Conservation (phyloP, 2,797 vertebrate species). For the Alectoris magna region DNA sequence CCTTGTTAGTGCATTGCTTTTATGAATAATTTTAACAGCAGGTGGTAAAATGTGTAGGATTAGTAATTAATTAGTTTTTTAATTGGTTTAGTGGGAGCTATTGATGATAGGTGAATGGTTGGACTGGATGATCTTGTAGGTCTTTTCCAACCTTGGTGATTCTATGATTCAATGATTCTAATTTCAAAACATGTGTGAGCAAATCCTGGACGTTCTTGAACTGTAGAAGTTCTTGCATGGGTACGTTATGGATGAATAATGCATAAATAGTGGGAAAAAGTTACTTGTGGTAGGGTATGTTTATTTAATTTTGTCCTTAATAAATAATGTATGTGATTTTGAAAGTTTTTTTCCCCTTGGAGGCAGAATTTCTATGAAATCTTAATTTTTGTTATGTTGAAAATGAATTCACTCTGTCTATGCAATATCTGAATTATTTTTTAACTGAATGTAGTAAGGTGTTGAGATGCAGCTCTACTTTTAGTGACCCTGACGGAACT, state of each 20-base stretch:
- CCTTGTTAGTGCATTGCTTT: slow-evolving; percentile 30
- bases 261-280: not conserved
- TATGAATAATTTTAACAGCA: slow-evolving; percentile 43
- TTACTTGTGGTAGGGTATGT: slow-evolving; percentile 4
- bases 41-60: slow-evolving; percentile 44
- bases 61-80: slow-evolving; percentile 2
- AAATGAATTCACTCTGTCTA: not conserved
- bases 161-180: no score
- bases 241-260: slow-evolving; percentile 28
- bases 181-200: slow-evolving; percentile 42
- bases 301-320: slow-evolving; percentile 19
- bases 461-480: not conserved
- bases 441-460: not conserved
- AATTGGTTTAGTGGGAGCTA: no score
- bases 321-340: not conserved
- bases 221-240: slow-evolving; percentile 8
- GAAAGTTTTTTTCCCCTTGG: not conserved
- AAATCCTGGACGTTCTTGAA: slow-evolving; percentile 52
- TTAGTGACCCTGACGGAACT: not conserved
- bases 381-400: not conserved
- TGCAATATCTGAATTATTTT: not conserved
- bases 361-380: not conserved
- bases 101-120: no score
- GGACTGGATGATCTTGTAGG: no score
- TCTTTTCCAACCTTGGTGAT: no score